phyloP scores from a whole-genome alignment of 2,888 invertebrate genomes.

The Julus scandinavius region DNA sequence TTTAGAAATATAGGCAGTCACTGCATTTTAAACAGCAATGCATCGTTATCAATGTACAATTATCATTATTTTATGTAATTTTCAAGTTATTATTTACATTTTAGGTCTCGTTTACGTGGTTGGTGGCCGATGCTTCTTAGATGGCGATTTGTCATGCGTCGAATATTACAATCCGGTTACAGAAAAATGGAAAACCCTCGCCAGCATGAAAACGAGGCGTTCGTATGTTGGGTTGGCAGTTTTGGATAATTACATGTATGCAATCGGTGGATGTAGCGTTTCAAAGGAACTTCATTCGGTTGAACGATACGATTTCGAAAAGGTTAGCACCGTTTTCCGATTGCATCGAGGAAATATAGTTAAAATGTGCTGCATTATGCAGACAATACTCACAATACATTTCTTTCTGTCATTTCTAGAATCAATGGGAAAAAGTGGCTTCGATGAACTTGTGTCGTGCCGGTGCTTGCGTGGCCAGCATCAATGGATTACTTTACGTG shows the following conservation, averaged over 20 bases:
- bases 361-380: background rate
- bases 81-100: too few relatives aligned
- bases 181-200: constrained; percentile 80
- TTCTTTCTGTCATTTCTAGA: constrained; percentile 61
- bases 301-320: constrained; percentile 83
- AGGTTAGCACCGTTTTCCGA: constrained; percentile 69
- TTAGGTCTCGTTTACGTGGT: constrained; percentile 87
- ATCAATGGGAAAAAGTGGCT: constrained; percentile 82
- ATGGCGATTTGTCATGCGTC: constrained; percentile 59
- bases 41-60: background rate
- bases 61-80: too few relatives aligned
- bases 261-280: constrained; percentile 88
- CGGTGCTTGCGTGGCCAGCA: constrained; percentile 85
- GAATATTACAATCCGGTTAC: constrained; percentile 74
- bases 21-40: background rate
- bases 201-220: constrained; percentile 82
- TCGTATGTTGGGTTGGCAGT: constrained; percentile 92
- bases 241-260: constrained; percentile 81
- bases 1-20: background rate
- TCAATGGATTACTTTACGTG: constrained; percentile 81
- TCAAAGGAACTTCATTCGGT: constrained; percentile 80
- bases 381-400: background rate
- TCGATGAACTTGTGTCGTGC: constrained; percentile 80
- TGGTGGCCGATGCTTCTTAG: constrained; percentile 72
- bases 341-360: background rate